Percentiles rank a stretch among this genome's conserved stretches.
phyloP scores from a whole-genome alignment of 2,797 vertebrate species.

The Tapera naevia region DNA sequence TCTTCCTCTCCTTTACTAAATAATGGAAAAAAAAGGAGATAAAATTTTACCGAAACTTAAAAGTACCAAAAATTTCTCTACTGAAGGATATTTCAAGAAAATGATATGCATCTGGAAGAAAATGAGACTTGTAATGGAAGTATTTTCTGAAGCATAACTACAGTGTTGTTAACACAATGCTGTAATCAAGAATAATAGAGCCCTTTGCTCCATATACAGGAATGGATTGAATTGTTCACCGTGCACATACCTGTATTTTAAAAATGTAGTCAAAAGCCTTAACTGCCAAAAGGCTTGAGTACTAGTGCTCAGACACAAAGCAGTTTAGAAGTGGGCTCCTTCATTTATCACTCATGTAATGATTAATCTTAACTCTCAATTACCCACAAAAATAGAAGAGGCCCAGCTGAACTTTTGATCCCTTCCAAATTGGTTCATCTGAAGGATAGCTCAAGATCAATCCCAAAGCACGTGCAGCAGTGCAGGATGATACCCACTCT shows the following conservation, averaged over 20 bases:
- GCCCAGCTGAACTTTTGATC: constrained; percentile 8
- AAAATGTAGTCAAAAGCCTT: constrained; percentile 14
- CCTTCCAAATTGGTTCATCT: background rate
- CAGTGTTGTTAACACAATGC: constrained; percentile 28
- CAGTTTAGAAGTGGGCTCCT: background rate
- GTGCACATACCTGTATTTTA: constrained; percentile 38
- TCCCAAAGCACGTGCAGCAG: fast-evolving
- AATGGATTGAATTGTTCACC: constrained; percentile 13
- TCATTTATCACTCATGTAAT: constrained; percentile 20
- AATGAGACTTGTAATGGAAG: constrained; percentile 40
- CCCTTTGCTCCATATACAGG: background rate
- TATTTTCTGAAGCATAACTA: constrained; percentile 47
- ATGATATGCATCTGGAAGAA: constrained; percentile 33
- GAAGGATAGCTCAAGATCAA: constrained; percentile 9
- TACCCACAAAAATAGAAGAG: constrained; percentile 9
- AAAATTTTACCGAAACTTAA: background rate
- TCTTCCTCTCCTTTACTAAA: background rate
- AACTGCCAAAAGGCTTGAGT: background rate
- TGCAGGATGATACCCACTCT: background rate
- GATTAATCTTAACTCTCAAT: constrained; percentile 51
- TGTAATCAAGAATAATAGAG: constrained; percentile 61
- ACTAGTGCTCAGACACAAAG: constrained; percentile 2
- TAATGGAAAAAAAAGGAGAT: background rate
- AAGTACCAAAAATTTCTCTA: background rate
- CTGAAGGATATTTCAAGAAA: constrained; percentile 42